Evolutionary conservation across 2,888 invertebrate genomes (phyloP).

Genomic region (Acleris holmiana): DNA sequence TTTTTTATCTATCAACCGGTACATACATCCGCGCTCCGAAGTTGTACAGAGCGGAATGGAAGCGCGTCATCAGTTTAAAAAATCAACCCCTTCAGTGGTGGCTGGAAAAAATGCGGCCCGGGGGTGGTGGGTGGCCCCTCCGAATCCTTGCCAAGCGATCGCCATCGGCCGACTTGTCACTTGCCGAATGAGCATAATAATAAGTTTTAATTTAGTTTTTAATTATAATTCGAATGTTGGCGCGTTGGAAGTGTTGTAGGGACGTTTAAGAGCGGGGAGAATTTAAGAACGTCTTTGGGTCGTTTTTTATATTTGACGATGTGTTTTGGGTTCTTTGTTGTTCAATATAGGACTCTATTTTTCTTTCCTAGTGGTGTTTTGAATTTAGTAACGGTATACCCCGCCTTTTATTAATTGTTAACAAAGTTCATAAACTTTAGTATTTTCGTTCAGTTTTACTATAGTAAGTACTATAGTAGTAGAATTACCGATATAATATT

Average conservation of each 20-base stretch:
- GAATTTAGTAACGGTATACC: too few relatives aligned
- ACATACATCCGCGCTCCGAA: slow-evolving; percentile 82
- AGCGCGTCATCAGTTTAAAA: slow-evolving; percentile 86
- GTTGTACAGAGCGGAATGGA: slow-evolving; percentile 84
- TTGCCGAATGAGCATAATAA: slow-evolving; percentile 83
- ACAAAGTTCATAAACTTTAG: too few relatives aligned
- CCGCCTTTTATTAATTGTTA: too few relatives aligned
- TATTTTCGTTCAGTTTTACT: too few relatives aligned
- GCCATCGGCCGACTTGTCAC: slow-evolving; percentile 80
- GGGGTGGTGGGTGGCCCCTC: slow-evolving; percentile 74
- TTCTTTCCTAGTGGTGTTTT: too few relatives aligned
- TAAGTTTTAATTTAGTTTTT: slow-evolving; percentile 77
- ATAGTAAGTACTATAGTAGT: too few relatives aligned
- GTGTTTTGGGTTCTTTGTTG: too few relatives aligned
- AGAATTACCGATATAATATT: background rate
- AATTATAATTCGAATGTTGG: slow-evolving; percentile 51
- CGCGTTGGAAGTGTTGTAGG: slow-evolving; percentile 20
- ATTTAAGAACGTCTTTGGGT: background rate
- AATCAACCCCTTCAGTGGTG: slow-evolving; percentile 84
- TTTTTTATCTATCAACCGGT: slow-evolving; percentile 77
- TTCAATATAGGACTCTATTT: too few relatives aligned
- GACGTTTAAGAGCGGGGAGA: background rate
- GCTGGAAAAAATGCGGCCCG: slow-evolving; percentile 76
- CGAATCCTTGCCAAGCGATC: slow-evolving; percentile 83
- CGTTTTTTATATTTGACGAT: background rate